A percentile compares a stretch with the other conserved stretches of the same genome.
These are phyloP conservation scores for Oxytorus armatus DNA, from an alignment of 2,888 invertebrate species.

Conservation along the genomic window DNA sequence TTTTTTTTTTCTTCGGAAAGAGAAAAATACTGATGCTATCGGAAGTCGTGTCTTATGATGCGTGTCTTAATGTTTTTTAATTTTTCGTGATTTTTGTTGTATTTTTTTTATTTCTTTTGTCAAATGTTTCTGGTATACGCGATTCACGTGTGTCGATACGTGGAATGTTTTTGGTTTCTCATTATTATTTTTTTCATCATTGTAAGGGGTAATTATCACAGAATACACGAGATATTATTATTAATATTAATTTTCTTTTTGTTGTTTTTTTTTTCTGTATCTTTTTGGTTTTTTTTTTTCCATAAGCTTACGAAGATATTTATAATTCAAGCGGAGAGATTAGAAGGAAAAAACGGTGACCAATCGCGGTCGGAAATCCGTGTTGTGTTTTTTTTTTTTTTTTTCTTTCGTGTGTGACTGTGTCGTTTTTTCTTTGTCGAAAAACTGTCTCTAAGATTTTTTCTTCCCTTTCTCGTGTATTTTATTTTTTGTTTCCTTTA, in stretches of 20 bases:
- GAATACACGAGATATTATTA: slow-evolving; percentile 83
- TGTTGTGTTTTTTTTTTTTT: no score
- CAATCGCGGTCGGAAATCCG: slow-evolving; percentile 66
- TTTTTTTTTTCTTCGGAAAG: background rate
- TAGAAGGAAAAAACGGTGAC: slow-evolving; percentile 75
- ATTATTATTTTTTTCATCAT: slow-evolving; percentile 40
- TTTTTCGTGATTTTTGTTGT: slow-evolving; percentile 6
- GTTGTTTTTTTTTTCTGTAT: slow-evolving; percentile 12
- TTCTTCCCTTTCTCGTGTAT: slow-evolving; percentile 23
- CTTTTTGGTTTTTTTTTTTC: slow-evolving; percentile 60
- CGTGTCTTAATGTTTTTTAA: slow-evolving; percentile 63
- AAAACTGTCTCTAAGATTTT: slow-evolving; percentile 35
- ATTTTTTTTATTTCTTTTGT: slow-evolving; percentile 31
- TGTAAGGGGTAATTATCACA: slow-evolving; percentile 83
- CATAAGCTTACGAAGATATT: slow-evolving; percentile 81
- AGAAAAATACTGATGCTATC: slow-evolving; percentile 80
- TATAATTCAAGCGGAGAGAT: slow-evolving; percentile 81
- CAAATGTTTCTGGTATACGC: slow-evolving; percentile 49
- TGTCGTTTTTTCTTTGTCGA: background rate
- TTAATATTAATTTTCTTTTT: slow-evolving; percentile 29
- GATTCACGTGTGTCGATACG: slow-evolving; percentile 61
- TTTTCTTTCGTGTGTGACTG: slow-evolving; percentile 6
- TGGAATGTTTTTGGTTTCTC: slow-evolving; percentile 46
- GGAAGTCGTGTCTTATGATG: slow-evolving; percentile 67
- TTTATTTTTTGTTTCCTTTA: slow-evolving; percentile 17